A percentile compares a stretch with the other conserved stretches of the same genome.
Conservation (phyloP, 2,797 vertebrate species). For the Muscicapa comitata region DNA sequence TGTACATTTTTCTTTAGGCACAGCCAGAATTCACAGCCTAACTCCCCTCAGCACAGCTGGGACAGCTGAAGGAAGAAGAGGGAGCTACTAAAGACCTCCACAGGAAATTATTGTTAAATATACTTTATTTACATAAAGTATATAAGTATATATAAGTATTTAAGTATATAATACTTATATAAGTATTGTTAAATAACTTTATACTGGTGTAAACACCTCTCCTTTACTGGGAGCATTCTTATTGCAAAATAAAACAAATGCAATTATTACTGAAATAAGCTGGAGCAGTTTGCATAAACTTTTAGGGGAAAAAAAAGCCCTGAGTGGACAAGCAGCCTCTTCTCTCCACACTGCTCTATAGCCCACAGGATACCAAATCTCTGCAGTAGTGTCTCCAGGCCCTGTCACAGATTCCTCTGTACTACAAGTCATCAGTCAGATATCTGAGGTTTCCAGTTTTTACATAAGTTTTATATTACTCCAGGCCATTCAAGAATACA, state of each 20-base stretch:
- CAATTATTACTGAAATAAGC: background rate
- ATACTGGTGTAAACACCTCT: background rate
- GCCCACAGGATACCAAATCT: background rate
- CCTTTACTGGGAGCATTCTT: background rate
- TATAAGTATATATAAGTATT: no score
- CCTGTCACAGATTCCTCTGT: background rate
- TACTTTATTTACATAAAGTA: no score
- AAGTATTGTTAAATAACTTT: background rate
- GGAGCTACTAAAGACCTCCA: background rate
- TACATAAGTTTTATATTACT: background rate
- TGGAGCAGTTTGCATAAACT: background rate
- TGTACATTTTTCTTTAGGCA: background rate
- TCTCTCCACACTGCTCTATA: accelerated
- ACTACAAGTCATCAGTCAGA: background rate
- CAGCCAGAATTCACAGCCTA: background rate
- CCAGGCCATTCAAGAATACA: background rate
- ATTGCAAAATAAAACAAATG: background rate
- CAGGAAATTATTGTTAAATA: background rate
- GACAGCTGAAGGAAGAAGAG: background rate
- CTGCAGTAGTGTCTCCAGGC: background rate
- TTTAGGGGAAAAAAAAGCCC: background rate
- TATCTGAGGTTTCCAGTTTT: background rate
- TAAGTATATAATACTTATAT: no score
- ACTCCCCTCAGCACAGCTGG: background rate
- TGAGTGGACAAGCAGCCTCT: background rate